phyloP scores from a whole-genome alignment of 2,888 invertebrate genomes.

The Calliopum simillimum region DNA sequence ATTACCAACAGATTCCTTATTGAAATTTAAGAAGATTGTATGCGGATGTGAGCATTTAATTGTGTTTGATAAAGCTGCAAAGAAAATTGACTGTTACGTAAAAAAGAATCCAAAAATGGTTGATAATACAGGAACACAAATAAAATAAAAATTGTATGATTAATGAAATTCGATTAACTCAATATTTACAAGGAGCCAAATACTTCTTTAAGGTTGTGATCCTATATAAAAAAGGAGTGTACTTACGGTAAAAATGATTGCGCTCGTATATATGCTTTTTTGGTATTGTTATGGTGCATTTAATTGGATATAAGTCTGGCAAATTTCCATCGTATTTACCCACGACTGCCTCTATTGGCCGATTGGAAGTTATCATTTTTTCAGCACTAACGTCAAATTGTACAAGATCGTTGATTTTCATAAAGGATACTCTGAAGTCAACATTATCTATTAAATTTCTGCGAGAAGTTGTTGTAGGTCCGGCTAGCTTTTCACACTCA shows the following conservation, averaged over 20 bases:
- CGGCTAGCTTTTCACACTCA: conserved; percentile 75
- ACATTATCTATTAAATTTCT: conserved; percentile 74
- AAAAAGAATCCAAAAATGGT: too few relatives aligned
- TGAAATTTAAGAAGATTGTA: conserved; percentile 81
- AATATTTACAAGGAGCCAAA: too few relatives aligned
- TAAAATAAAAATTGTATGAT: too few relatives aligned
- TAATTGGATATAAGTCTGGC: conserved; percentile 81
- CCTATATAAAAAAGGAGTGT: too few relatives aligned
- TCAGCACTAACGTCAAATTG: conserved; percentile 77
- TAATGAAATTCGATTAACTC: too few relatives aligned
- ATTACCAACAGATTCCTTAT: conserved; percentile 75
- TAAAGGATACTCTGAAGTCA: conserved; percentile 71
- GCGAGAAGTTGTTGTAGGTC: conserved; percentile 69
- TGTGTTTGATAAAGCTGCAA: conserved; percentile 51
- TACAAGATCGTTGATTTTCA: conserved; percentile 73
- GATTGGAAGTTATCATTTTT: conserved; percentile 74
- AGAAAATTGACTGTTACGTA: conserved; percentile 43
- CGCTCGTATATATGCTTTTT: conserved; percentile 74
- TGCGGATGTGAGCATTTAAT: conserved; percentile 70
- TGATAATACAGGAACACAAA: too few relatives aligned
- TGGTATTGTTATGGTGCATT: conserved; percentile 72
- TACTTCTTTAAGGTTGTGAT: too few relatives aligned
- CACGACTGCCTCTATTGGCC: conserved; percentile 71
- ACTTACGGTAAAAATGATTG: conserved; percentile 80
- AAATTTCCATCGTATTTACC: conserved; percentile 71